These are phyloP conservation scores for Ifrita kowaldi DNA, from an alignment of 2,113 vertebrate genomes.

Conservation along the genomic window DNA sequence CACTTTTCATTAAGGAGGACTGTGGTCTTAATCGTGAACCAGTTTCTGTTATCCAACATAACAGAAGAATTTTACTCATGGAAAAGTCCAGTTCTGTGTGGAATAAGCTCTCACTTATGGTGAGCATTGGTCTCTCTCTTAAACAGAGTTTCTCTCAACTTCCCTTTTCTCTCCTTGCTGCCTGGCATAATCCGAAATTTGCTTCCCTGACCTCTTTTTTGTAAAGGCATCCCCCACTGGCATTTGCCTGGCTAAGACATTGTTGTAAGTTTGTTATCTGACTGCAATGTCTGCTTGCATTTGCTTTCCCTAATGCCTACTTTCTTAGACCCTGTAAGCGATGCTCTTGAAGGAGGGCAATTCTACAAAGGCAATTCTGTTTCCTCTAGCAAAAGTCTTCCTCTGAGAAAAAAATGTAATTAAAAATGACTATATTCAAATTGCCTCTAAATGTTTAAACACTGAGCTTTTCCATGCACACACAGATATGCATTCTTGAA, in stretches of 20 bases:
- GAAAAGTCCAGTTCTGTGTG: not conserved
- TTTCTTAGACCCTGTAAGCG: not conserved
- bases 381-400: not conserved
- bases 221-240: not conserved
- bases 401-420: not conserved
- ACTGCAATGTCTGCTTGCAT: not conserved
- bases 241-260: not conserved
- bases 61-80: not conserved
- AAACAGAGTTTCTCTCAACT: not conserved
- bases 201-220: not conserved
- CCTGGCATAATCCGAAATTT: not conserved
- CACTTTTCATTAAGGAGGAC: not conserved
- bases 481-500: not conserved
- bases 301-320: not conserved
- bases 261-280: not conserved
- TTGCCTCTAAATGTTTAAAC: not conserved
- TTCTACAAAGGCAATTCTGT: not conserved
- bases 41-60: not conserved
- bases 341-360: not conserved
- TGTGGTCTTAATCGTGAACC: not conserved
- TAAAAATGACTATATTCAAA: not conserved
- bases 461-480: not conserved
- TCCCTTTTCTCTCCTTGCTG: not conserved
- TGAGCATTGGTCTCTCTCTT: not conserved
- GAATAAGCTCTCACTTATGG: not conserved